Evolutionary conservation across 2,797 vertebrate species (phyloP).

Genomic region (Chrysocyon brachyurus): DNA sequence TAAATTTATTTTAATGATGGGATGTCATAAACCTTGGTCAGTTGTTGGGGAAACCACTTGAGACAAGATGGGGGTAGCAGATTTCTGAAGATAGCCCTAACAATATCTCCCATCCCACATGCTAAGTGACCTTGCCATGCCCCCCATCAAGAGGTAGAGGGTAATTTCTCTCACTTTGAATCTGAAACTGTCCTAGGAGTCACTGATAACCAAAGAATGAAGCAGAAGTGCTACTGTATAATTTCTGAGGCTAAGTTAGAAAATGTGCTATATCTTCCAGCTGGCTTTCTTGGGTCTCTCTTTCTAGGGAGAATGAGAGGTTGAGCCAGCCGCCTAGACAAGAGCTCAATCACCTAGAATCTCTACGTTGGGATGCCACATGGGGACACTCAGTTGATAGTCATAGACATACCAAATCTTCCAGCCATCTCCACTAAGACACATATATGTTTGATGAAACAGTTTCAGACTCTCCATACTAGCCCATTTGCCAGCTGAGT

Average conservation of each 20-base stretch:
- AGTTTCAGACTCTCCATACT: not conserved
- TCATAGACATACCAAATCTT: not conserved
- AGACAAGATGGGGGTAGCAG: not conserved
- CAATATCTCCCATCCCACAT: not conserved
- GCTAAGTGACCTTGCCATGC: not conserved
- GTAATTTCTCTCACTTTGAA: constrained; percentile 8
- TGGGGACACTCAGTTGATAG: not conserved
- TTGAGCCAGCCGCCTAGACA: not conserved
- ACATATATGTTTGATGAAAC: not conserved
- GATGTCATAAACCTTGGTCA: not conserved
- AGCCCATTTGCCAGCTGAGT: not conserved
- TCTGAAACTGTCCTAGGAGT: not conserved
- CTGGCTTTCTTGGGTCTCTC: not conserved
- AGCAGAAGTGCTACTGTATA: not conserved
- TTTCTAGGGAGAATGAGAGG: not conserved
- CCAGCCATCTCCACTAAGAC: not conserved
- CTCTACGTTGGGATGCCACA: not conserved
- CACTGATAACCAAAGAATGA: not conserved
- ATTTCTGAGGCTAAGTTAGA: not conserved
- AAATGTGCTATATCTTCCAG: not conserved
- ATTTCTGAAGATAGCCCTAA: not conserved
- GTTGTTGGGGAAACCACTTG: not conserved
- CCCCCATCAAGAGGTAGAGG: not conserved
- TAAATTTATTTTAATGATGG: not conserved
- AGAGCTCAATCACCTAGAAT: not conserved